These are phyloP conservation scores for cattle (Bos taurus) DNA, from an alignment of 2,113 vertebrate species.

Conservation along the genomic window DNA sequence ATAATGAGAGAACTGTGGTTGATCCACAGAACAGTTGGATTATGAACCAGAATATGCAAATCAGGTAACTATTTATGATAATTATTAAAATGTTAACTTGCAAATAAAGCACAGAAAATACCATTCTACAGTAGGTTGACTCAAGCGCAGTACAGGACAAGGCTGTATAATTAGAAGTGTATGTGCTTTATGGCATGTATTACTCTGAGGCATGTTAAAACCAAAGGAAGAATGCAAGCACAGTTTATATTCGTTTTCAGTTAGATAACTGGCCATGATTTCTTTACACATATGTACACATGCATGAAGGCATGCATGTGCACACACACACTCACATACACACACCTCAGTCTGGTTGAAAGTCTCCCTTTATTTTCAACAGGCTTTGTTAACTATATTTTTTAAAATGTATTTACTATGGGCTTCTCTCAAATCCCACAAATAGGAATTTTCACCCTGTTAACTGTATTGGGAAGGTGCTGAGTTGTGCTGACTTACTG, in stretches of 20 bases:
- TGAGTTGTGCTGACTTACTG: not conserved
- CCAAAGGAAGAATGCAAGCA: not conserved
- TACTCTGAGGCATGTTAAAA: not conserved
- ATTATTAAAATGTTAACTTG: slow-evolving; percentile 72
- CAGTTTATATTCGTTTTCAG: not conserved
- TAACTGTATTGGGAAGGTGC: not conserved
- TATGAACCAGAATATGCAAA: slow-evolving; percentile 63
- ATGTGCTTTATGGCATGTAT: not conserved
- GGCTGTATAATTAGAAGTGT: not conserved
- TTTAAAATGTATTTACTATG: not conserved
- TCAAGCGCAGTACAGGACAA: slow-evolving; percentile 41
- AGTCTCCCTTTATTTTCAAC: not conserved
- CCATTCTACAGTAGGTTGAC: slow-evolving; percentile 24
- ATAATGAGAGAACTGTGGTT: slow-evolving; percentile 41
- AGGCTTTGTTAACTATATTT: not conserved
- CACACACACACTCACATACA: not conserved
- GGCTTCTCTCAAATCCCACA: not conserved
- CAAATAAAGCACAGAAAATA: slow-evolving; percentile 57
- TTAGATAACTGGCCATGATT: not conserved
- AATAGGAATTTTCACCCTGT: not conserved
- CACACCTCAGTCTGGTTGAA: not conserved
- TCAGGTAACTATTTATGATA: slow-evolving; percentile 66
- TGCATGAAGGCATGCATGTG: accelerated
- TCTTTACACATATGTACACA: not conserved
- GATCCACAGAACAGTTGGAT: slow-evolving; percentile 63